A percentile compares a stretch with the other conserved stretches of the same genome.
phyloP scores from a whole-genome alignment of 2,888 invertebrate genomes.

The Watsonalla binaria region DNA sequence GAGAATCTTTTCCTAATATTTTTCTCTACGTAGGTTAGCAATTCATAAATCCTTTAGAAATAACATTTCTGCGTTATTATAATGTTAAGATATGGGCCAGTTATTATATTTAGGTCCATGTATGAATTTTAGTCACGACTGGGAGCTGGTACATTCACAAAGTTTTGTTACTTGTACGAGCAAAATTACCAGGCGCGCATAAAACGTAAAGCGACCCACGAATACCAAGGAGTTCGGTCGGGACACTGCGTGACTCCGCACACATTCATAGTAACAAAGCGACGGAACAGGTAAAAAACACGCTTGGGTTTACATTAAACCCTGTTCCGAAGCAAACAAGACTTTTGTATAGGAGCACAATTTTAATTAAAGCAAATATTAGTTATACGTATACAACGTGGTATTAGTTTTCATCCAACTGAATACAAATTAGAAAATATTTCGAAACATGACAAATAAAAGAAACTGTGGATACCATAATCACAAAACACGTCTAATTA shows the following conservation, averaged over 20 bases:
- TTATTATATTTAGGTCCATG: background rate
- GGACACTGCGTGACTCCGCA: constrained; percentile 60
- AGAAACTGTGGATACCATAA: constrained; percentile 35
- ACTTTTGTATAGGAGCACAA: constrained; percentile 41
- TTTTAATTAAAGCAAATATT: constrained; percentile 59
- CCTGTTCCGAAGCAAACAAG: constrained; percentile 48
- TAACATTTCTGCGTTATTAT: too few species aligned
- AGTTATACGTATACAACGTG: constrained; percentile 21
- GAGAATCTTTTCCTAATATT: too few species aligned
- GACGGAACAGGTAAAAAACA: constrained; percentile 61
- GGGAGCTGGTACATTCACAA: constrained; percentile 16
- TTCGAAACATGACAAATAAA: constrained; percentile 24
- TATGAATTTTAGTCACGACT: constrained; percentile 11
- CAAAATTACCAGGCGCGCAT: constrained; percentile 38
- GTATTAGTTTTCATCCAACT: constrained; percentile 8
- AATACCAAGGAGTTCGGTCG: constrained; percentile 46
- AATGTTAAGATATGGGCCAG: background rate
- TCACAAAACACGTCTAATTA: constrained; percentile 35
- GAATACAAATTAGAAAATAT: constrained; percentile 39
- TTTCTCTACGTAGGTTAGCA: too few species aligned
- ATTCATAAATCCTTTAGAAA: too few species aligned
- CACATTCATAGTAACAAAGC: constrained; percentile 58
- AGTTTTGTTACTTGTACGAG: constrained; percentile 25
- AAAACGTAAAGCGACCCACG: constrained; percentile 41
- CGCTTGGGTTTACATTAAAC: constrained; percentile 50